Conservation (phyloP, 2,113 vertebrate genomes). For the Columbina picui region DNA sequence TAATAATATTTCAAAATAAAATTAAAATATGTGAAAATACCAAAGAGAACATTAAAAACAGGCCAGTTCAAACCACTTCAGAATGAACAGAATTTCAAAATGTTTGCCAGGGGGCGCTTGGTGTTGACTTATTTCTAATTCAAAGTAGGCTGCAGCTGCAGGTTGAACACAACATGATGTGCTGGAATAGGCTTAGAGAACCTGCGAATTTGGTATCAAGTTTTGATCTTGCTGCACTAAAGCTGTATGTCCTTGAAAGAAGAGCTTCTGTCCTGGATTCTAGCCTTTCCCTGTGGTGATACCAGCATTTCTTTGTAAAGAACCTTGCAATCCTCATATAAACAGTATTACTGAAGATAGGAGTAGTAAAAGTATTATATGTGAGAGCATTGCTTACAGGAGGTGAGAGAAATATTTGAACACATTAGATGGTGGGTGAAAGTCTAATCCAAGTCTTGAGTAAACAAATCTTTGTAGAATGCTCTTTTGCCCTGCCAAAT, state of each 20-base stretch:
- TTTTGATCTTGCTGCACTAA: not conserved
- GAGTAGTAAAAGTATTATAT: not conserved
- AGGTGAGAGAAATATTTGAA: not conserved
- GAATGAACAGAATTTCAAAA: not conserved
- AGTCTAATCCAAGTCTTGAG: not conserved
- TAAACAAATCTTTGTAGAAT: not conserved
- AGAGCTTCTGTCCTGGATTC: not conserved
- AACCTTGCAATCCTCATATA: not conserved
- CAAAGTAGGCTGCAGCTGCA: not conserved
- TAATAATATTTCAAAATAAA: not conserved
- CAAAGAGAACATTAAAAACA: not conserved
- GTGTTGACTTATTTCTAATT: not conserved
- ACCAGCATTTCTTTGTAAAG: not conserved
- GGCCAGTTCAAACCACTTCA: not conserved
- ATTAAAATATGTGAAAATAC: not conserved
- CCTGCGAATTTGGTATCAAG: not conserved
- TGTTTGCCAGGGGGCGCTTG: not conserved
- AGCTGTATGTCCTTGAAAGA: not conserved
- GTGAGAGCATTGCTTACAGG: not conserved
- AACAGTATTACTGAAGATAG: not conserved
- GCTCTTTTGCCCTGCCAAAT: not conserved
- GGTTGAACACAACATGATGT: not conserved
- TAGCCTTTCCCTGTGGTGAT: not conserved
- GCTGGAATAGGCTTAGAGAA: not conserved
- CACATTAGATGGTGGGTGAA: not conserved